A percentile compares a stretch with the other conserved stretches of the same genome.
These are phyloP conservation scores for Buteo buteo DNA, from an alignment of 2,113 vertebrate species.

Conservation along the genomic window DNA sequence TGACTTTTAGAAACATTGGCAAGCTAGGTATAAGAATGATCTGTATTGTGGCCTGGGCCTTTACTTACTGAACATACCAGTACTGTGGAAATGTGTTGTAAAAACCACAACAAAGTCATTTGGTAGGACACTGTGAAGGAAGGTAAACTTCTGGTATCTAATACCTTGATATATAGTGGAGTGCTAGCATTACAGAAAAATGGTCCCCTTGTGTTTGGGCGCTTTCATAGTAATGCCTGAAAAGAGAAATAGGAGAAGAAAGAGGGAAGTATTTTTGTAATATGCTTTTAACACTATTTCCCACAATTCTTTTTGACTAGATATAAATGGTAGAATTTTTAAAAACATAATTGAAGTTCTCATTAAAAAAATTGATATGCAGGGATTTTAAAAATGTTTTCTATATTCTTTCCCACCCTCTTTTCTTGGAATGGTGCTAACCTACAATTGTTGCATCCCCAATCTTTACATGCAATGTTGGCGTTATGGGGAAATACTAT, in stretches of 20 bases:
- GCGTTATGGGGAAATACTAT: not conserved
- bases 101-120: not conserved
- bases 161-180: not conserved
- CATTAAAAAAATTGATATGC: not conserved
- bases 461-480: not conserved
- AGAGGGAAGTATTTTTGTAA: not conserved
- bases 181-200: not conserved
- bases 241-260: not conserved
- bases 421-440: not conserved
- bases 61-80: not conserved
- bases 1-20: not conserved
- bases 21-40: not conserved
- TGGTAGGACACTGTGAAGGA: not conserved
- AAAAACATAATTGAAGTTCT: not conserved
- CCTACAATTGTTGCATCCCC: not conserved
- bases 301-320: not conserved
- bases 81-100: not conserved
- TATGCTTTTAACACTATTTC: not conserved
- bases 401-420: not conserved
- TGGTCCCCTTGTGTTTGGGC: not conserved
- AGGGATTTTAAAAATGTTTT: not conserved
- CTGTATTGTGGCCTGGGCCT: not conserved
- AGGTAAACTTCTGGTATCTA: not conserved
- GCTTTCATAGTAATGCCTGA: not conserved
- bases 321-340: not conserved